phyloP scores from a whole-genome alignment of 2,797 vertebrate species.

The Loriculus beryllinus region DNA sequence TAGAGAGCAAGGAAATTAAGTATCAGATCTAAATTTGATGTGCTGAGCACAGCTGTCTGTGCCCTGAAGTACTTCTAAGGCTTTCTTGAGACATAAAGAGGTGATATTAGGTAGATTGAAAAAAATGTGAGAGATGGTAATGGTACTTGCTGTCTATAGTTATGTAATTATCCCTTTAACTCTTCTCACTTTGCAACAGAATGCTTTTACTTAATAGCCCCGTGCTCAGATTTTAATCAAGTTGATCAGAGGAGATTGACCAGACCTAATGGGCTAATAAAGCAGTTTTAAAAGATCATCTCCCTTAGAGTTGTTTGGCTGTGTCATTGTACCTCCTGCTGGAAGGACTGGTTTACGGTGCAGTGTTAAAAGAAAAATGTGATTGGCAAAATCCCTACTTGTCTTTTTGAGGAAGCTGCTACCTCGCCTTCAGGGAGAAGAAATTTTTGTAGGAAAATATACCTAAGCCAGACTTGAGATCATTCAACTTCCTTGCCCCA shows the following conservation, averaged over 20 bases:
- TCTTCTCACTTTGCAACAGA: neutral
- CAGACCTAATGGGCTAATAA: neutral
- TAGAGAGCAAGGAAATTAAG: neutral
- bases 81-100: neutral
- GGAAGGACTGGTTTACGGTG: neutral
- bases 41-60: rapidly evolving
- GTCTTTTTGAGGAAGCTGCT: neutral
- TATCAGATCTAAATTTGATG: neutral
- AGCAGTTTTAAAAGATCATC: neutral
- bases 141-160: neutral
- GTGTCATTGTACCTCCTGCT: neutral
- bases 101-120: neutral
- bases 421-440: neutral
- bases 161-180: neutral
- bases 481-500: neutral
- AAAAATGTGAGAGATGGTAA: neutral
- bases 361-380: neutral
- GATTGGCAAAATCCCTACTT: neutral
- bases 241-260: neutral
- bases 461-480: neutral
- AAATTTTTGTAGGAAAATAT: neutral
- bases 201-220: neutral
- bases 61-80: neutral
- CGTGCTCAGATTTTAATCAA: neutral
- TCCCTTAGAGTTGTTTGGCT: neutral